Percentiles rank a stretch among this genome's conserved stretches.
Conservation (phyloP, 2,888 invertebrate species). For the Aphodius granarius region DNA sequence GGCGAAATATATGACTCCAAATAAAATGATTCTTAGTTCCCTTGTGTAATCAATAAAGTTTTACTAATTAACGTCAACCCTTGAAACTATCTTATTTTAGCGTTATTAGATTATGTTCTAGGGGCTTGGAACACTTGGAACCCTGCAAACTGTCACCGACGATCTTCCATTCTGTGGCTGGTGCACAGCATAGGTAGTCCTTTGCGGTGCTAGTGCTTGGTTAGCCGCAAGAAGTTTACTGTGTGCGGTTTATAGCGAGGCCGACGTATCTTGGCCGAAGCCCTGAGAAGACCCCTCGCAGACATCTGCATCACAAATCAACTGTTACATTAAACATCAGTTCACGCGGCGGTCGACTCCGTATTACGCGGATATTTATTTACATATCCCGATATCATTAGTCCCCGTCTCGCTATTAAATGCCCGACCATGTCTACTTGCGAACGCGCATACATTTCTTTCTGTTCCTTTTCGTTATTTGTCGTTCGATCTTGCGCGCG, state of each 20-base stretch:
- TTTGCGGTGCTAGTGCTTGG: conserved; percentile 15
- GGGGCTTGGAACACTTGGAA: background rate
- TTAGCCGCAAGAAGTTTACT: conserved; percentile 36
- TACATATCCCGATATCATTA: conserved; percentile 48
- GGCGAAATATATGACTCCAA: too few relatives aligned
- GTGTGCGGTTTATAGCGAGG: conserved; percentile 31
- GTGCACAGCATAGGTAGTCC: background rate
- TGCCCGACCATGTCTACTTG: conserved; percentile 1
- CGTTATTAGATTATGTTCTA: background rate
- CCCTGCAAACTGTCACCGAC: background rate
- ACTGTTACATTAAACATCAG: conserved; percentile 49
- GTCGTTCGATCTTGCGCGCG: background rate
- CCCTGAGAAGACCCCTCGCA: conserved; percentile 14
- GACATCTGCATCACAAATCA: conserved; percentile 46
- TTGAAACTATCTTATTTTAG: background rate
- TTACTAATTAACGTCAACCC: too few relatives aligned
- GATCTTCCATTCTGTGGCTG: background rate
- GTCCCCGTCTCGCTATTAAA: conserved; percentile 45
- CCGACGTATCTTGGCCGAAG: conserved; percentile 34
- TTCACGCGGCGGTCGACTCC: conserved; percentile 45
- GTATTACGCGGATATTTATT: conserved; percentile 48
- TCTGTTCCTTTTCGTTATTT: background rate
- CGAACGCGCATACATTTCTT: background rate
- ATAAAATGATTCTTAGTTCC: too few relatives aligned
- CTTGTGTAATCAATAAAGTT: too few relatives aligned